phyloP scores from a whole-genome alignment of 2,888 invertebrate genomes.

The Odontocolon sp. region DNA sequence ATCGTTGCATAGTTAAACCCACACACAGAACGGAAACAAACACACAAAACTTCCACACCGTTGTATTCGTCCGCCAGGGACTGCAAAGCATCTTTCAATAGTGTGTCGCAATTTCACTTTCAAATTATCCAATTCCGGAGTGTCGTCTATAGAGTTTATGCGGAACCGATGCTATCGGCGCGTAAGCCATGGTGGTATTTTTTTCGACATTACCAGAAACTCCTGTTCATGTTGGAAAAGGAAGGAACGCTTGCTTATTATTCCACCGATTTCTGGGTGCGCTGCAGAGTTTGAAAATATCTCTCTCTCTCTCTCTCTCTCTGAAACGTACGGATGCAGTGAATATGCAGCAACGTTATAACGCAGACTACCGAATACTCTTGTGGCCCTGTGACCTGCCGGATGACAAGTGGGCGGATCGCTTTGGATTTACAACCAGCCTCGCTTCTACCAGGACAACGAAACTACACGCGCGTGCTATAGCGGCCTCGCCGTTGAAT shows the following conservation, averaged over 20 bases:
- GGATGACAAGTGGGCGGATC: conserved; percentile 56
- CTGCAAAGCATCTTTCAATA: too few species aligned
- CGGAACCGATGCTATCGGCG: conserved; percentile 53
- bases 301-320: too few species aligned
- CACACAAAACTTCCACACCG: conserved; percentile 12
- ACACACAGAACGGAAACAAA: too few species aligned
- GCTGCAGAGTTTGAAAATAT: conserved; percentile 16
- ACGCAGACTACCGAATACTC: conserved; percentile 43
- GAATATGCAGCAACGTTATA: conserved; percentile 23
- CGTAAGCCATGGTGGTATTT: conserved; percentile 46
- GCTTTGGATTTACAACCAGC: conserved; percentile 43
- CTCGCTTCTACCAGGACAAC: conserved; percentile 14
- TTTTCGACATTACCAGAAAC: conserved; percentile 42
- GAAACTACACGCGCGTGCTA: conserved; percentile 29
- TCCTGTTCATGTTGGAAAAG: neutral
- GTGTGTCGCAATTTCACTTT: conserved; percentile 71
- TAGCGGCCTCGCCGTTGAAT: conserved; percentile 19
- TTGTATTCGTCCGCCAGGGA: conserved; percentile 18
- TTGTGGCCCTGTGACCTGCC: conserved; percentile 54
- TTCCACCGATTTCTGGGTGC: conserved; percentile 10
- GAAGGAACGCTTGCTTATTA: conserved; percentile 7
- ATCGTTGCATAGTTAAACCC: too few species aligned
- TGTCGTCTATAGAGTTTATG: conserved; percentile 56
- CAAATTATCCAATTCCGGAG: conserved; percentile 67
- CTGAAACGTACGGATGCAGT: conserved; percentile 30